Base-by-base conservation (phyloP, 2,888 invertebrate species). In the Amphimallon solstitiale region DNA sequence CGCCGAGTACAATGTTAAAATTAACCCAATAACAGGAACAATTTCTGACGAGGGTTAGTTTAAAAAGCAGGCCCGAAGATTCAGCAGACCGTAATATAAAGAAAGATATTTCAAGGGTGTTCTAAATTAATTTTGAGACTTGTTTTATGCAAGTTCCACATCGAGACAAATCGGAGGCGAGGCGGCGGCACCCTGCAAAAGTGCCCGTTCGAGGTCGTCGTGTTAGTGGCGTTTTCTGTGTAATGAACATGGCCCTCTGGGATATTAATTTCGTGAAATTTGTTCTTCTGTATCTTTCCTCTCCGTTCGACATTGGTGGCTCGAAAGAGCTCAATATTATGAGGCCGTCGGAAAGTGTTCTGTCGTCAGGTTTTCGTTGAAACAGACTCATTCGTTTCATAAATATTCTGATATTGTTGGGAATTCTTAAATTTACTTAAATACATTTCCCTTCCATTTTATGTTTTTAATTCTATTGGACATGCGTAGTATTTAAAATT, bases 91-190 rank as follows among this genome's bases (percentile, higher is more conserved):
- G 10, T 15, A 14, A 12, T 12, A 23, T 29, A 49, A 49, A 49
- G 48, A 29, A 29, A 49, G 48, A 49, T 29, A 14, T 49, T 49
- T 49, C n/a, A 6, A 23, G 23, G 7, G 12, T 49, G 48, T 49
- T 49, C 48, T 21, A 49, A 49, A 49, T 49, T 49, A 49, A 49
- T 49, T 49, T 49, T 23, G 23, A 29, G 23, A 49, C 48, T 49
- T 49, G 29, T 49, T 49, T 29, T 49, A 21, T 49, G 23, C 21
- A 49, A 49, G 48, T 29, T 49, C 29, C 21, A 14, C 12, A 6
- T 10, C 10, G 23, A 49, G 14, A 21, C 12, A 23, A 12, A 23
- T 10, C 2, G 21, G 14, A n/a, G 4, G 48, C 4, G 10, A 12
- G 19, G 19, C 45, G 45, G 9, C 15, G 19, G 15, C 19, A 6